These are phyloP conservation scores for crab-eating macaque (Macaca fascicularis) DNA, from an alignment of 2,113 vertebrate genomes.

Conservation along the genomic window DNA sequence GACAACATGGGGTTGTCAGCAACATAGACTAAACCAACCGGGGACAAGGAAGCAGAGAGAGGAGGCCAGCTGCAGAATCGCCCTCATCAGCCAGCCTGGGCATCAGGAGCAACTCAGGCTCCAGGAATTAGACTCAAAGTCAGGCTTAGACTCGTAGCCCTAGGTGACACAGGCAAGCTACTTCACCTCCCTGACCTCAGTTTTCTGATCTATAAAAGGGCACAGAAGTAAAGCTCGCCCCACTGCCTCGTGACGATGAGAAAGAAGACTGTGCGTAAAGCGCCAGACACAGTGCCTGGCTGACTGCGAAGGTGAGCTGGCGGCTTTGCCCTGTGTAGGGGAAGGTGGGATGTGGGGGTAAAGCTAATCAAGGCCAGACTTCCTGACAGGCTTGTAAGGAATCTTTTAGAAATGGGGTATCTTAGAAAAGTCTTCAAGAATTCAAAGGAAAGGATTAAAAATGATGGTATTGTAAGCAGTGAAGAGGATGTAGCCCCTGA, in stretches of 20 bases:
- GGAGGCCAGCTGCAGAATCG: not conserved
- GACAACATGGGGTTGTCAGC: not conserved
- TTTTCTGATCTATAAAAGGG: not conserved
- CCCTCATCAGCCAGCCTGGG: not conserved
- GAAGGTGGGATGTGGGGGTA: not conserved
- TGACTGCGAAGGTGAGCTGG: not conserved
- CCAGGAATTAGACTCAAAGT: not conserved
- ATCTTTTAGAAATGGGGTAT: not conserved
- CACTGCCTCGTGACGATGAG: rapidly evolving
- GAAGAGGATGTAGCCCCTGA: not conserved
- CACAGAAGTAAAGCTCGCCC: not conserved
- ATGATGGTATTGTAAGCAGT: not conserved
- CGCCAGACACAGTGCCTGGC: rapidly evolving
- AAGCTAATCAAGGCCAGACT: not conserved
- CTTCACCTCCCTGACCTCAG: not conserved
- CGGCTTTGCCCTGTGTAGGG: not conserved
- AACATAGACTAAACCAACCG: not conserved
- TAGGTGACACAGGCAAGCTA: not conserved
- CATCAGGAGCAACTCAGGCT: not conserved
- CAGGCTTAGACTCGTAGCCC: not conserved
- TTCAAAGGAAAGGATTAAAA: not conserved
- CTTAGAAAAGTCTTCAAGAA: not conserved
- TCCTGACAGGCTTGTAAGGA: not conserved
- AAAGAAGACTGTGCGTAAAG: rapidly evolving
- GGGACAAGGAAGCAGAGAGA: not conserved